Evolutionary conservation across 2,113 vertebrate genomes (phyloP).

Genomic region (Irena cyanogastra): DNA sequence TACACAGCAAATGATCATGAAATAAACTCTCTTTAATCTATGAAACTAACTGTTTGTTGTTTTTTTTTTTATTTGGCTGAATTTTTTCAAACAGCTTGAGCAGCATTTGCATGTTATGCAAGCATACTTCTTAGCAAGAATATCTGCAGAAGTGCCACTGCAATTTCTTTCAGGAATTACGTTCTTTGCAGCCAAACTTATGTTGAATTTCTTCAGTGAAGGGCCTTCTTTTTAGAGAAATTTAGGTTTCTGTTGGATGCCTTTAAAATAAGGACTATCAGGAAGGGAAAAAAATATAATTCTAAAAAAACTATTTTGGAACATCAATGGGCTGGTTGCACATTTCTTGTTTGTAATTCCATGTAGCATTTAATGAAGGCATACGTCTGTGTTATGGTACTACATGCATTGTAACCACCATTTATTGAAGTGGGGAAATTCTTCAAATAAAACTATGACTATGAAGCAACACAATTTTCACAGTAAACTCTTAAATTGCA

Average conservation of each 20-base stretch:
- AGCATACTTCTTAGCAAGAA: neutral
- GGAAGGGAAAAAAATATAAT: neutral
- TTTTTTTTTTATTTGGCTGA: neutral
- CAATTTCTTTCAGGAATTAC: neutral
- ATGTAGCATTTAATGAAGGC: neutral
- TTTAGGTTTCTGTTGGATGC: neutral
- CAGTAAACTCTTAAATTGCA: neutral
- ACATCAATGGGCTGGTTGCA: neutral
- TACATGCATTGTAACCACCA: neutral
- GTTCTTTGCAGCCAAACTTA: neutral
- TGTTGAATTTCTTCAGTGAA: neutral
- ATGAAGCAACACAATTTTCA: neutral
- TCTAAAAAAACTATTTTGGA: neutral
- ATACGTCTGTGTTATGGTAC: neutral
- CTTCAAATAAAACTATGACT: neutral
- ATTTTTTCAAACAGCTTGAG: neutral
- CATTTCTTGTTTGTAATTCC: neutral
- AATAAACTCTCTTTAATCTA: neutral
- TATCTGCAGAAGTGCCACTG: neutral
- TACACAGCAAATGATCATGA: neutral
- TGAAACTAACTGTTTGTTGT: neutral
- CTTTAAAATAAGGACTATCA: neutral
- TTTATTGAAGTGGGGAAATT: neutral
- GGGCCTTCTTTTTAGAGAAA: neutral
- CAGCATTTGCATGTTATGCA: neutral